Base-by-base conservation (phyloP, 2,888 invertebrate genomes). In the Sthenelais limicola region DNA sequence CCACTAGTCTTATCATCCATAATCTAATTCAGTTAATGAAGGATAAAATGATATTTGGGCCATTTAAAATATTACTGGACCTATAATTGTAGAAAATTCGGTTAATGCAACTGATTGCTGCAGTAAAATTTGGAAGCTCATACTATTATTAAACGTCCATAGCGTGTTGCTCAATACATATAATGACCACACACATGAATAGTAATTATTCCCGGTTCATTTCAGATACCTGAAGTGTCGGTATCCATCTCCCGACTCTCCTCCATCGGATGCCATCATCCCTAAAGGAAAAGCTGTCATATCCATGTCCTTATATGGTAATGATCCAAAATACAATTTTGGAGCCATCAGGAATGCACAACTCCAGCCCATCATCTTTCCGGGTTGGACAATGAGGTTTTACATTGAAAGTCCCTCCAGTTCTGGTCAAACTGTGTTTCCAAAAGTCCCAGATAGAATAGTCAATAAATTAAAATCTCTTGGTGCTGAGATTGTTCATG, bases 311-410 rank as follows among this genome's bases (percentile, higher is more conserved):
- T 68, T 77, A 21, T 70, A 51, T 18, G 69, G 72, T 2, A 56
- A 71, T 5, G 35, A 54, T 33, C 49, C 52, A 12, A 33, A 69
- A 1, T 79, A 79, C 73, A 73, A 73, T 4, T 49, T 72, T 18
- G 79, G 79, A 3, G 77, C 74, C 1, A 28, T 79, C 18, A 51
- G 75, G 30, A 79, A 79, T 58, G 78, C 78, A 28, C 71, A 76
- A 49, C 72, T 79, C 28, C 30, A 74, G 32, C 72, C 73, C 21
- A 48, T 52, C n/a, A 66, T 76, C 33, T 78, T 79, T 54, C 79
- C 79, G 0, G 79, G 78, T 7, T 79, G 79, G 79, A 77, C 62
- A 32, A 49, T 79, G 28, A 52, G 79, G 15, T 32, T 79, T 15
- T 79, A 79, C 62, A 70, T 75, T 15, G 77, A 78, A 68, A 32